phyloP scores from a whole-genome alignment of 2,888 invertebrate species.

The Leptinotarsa haldemani region DNA sequence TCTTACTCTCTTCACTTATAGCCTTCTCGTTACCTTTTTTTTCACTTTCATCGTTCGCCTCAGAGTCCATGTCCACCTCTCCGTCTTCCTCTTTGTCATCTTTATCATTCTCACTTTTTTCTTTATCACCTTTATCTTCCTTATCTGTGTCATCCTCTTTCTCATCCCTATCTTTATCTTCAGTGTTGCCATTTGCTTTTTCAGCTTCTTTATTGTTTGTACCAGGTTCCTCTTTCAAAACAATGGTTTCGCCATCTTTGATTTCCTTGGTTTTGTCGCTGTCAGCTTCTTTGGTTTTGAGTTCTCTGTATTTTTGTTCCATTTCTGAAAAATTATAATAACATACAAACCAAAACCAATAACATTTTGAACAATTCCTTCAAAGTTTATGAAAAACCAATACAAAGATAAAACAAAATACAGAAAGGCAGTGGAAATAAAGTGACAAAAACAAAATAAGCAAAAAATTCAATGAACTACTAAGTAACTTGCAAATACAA shows the following conservation, averaged over 20 bases:
- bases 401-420: no score
- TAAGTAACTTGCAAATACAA: no score
- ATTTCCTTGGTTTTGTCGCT: conserved; percentile 51
- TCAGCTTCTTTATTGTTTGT: conserved; percentile 61
- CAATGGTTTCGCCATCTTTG: conserved; percentile 38
- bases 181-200: conserved; percentile 53
- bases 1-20: conserved; percentile 53
- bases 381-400: no score
- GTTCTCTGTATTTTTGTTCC: conserved; percentile 58
- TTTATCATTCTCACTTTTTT: conserved; percentile 47
- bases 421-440: no score
- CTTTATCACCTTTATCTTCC: conserved; percentile 53
- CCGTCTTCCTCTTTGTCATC: conserved; percentile 42
- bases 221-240: conserved; percentile 61
- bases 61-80: conserved; percentile 63
- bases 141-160: conserved; percentile 63
- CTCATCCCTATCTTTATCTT: conserved; percentile 59
- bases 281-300: conserved; percentile 54
- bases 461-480: no score
- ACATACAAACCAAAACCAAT: neutral
- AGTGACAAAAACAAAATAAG: no score
- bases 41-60: conserved; percentile 59
- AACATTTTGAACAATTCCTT: neutral
- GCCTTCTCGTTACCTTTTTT: conserved; percentile 63
- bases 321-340: conserved; percentile 50